phyloP scores from a whole-genome alignment of 1,140 invertebrate species.

The Ladona fulva region DNA sequence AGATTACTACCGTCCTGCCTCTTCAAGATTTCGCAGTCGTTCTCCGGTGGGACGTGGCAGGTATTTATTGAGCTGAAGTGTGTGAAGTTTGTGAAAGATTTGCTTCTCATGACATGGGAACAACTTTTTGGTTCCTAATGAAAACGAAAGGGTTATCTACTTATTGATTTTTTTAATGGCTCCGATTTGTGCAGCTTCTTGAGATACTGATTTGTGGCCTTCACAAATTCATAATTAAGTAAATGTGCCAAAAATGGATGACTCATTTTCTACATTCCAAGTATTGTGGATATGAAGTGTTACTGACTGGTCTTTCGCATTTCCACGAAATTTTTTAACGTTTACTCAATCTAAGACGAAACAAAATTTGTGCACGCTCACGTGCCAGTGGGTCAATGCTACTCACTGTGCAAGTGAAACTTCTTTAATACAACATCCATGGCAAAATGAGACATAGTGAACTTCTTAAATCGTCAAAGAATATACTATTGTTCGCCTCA shows the following conservation, averaged over 20 bases:
- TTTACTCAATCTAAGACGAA: background rate
- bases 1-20: slow-evolving; percentile 25
- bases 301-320: background rate
- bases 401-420: background rate
- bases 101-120: slow-evolving; percentile 12
- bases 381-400: background rate
- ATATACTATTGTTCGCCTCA: slow-evolving; percentile 10
- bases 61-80: slow-evolving; percentile 30
- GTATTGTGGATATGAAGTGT: slow-evolving; percentile 1
- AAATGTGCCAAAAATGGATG: background rate
- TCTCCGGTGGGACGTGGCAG: slow-evolving; percentile 45
- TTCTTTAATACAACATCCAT: background rate
- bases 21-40: slow-evolving; percentile 43
- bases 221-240: background rate
- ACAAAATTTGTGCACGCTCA: slow-evolving; percentile 5
- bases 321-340: background rate
- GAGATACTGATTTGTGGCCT: background rate
- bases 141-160: background rate
- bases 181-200: background rate
- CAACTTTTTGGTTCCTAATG: background rate
- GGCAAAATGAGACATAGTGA: slow-evolving; percentile 6
- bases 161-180: background rate
- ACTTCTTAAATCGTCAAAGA: slow-evolving; percentile 11
- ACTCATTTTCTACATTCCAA: background rate
- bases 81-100: background rate